Evolutionary conservation across 2,797 vertebrate species (phyloP).

Genomic region (Phoebastria nigripes): DNA sequence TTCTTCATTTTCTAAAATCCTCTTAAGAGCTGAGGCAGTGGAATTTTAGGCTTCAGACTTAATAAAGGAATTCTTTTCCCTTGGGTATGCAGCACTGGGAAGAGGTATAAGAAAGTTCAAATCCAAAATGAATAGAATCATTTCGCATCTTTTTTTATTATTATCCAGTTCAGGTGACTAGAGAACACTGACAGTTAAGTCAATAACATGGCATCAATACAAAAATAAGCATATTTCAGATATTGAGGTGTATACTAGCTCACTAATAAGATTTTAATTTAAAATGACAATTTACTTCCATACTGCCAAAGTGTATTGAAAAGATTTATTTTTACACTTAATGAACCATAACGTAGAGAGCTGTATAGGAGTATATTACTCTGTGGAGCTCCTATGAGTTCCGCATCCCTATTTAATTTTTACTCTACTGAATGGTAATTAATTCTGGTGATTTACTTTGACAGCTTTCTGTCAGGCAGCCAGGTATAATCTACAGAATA

Average conservation of each 20-base stretch:
- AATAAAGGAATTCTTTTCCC: conserved; percentile 39
- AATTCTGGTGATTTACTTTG: conserved; percentile 16
- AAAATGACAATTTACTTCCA: conserved; percentile 44
- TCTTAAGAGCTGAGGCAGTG: conserved; percentile 64
- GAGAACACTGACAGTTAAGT: not conserved
- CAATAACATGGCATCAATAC: not conserved
- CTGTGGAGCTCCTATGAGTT: not conserved
- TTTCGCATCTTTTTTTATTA: not conserved
- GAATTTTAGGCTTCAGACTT: conserved; percentile 55
- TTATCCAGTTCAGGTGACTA: not conserved
- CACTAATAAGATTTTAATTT: conserved; percentile 33
- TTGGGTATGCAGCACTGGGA: conserved; percentile 31
- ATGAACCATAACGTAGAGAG: not conserved
- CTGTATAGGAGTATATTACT: not conserved
- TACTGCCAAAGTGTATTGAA: not conserved
- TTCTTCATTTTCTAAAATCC: conserved; percentile 59
- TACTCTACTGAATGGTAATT: not conserved
- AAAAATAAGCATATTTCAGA: not conserved
- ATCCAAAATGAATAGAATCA: not conserved
- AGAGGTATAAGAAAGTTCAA: conserved; percentile 47
- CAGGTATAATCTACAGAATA: not conserved
- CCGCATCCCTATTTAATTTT: not conserved
- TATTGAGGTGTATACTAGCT: not conserved
- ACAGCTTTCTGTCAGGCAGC: conserved; percentile 19
- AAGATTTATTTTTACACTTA: conserved; percentile 37